phyloP scores from a whole-genome alignment of 2,888 invertebrate species.

The Kuschelorhynchus macadamiae region DNA sequence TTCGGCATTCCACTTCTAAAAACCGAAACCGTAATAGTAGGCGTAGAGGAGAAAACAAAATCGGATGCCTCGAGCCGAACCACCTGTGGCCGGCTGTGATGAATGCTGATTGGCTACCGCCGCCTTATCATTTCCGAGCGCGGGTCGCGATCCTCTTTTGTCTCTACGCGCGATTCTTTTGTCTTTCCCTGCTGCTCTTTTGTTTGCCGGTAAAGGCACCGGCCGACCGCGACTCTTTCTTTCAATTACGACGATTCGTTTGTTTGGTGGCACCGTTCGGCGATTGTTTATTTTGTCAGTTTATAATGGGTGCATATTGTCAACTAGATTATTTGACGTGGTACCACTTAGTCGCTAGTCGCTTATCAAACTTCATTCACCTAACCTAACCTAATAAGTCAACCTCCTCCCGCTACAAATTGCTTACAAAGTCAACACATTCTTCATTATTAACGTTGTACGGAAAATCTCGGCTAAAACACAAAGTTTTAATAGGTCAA shows the following conservation, averaged over 20 bases:
- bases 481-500: too few species aligned
- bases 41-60: constrained; percentile 37
- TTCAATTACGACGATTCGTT: constrained; percentile 21
- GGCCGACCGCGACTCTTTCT: constrained; percentile 16
- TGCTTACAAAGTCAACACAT: too few species aligned
- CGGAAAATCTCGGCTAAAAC: too few species aligned
- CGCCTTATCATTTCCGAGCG: constrained; percentile 47
- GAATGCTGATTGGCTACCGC: constrained; percentile 60
- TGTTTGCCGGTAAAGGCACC: constrained; percentile 23
- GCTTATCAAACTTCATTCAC: too few species aligned
- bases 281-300: constrained; percentile 16
- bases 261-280: constrained; percentile 13
- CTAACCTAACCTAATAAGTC: too few species aligned
- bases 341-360: too few species aligned
- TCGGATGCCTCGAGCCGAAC: constrained; percentile 31
- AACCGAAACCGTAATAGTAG: constrained; percentile 42
- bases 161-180: constrained; percentile 42
- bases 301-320: too few species aligned
- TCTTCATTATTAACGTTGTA: too few species aligned
- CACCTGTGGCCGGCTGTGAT: constrained; percentile 51
- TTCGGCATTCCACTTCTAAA: constrained; percentile 33
- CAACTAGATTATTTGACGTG: too few species aligned
- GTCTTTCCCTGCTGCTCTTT: constrained; percentile 29
- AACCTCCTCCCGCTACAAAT: too few species aligned
- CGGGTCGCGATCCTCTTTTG: constrained; percentile 43